Conservation (phyloP, 2,888 invertebrate genomes). For the Cerastoderma edule region DNA sequence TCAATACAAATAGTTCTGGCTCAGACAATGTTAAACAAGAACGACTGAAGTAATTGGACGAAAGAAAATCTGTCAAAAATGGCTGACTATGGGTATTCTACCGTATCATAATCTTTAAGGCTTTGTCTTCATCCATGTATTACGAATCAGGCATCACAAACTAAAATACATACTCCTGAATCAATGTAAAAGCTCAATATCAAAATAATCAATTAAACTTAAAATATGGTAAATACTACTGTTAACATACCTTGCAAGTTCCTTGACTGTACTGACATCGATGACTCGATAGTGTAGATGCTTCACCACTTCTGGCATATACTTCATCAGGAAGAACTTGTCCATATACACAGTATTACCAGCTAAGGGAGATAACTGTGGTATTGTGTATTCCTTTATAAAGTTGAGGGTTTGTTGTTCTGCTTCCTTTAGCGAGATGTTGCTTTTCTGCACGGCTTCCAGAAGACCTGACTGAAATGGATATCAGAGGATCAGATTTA, state of each 20-base stretch:
- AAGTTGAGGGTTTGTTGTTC: constrained; percentile 90
- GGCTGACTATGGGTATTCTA: too few species aligned
- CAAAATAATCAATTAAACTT: background rate
- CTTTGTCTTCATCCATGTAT: too few species aligned
- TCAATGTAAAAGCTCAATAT: too few species aligned
- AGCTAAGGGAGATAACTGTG: constrained; percentile 86
- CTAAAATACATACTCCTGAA: too few species aligned
- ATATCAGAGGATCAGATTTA: too few species aligned
- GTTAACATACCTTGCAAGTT: constrained; percentile 86
- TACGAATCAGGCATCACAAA: too few species aligned
- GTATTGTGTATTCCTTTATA: constrained; percentile 86
- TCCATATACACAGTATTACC: constrained; percentile 96
- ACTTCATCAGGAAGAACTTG: constrained; percentile 90
- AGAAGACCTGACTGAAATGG: constrained; percentile 90
- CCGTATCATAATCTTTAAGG: too few species aligned
- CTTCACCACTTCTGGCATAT: constrained; percentile 91
- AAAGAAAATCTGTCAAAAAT: too few species aligned
- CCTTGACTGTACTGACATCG: constrained; percentile 96
- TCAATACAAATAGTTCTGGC: too few species aligned
- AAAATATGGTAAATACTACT: background rate
- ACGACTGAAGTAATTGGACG: too few species aligned
- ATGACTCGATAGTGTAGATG: constrained; percentile 96
- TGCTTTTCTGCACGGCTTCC: constrained; percentile 89
- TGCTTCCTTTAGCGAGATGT: constrained; percentile 87
- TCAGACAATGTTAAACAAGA: too few species aligned